phyloP scores from a whole-genome alignment of 2,113 vertebrate genomes.

The Morone saxatilis region DNA sequence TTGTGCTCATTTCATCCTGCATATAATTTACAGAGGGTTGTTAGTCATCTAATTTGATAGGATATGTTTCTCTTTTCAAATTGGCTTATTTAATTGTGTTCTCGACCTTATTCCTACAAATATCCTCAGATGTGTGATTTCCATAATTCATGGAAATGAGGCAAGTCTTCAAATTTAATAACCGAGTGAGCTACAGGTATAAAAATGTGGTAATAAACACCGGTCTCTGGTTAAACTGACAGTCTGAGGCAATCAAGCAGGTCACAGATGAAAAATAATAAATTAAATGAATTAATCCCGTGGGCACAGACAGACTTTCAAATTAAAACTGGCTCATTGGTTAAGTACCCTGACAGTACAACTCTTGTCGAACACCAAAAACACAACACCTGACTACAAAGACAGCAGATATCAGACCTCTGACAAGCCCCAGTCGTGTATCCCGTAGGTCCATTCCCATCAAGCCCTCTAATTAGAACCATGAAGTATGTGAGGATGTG shows the following conservation, averaged over 20 bases:
- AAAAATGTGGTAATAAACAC: conserved; percentile 43
- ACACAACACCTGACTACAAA: conserved; percentile 19
- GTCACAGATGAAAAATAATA: conserved; percentile 56
- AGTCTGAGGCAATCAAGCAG: conserved; percentile 55
- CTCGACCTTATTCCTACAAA: conserved; percentile 66
- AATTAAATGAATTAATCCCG: conserved; percentile 61
- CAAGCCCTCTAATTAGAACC: conserved; percentile 41
- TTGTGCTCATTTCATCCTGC: conserved; percentile 60
- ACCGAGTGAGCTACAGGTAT: conserved; percentile 61
- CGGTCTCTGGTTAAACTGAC: conserved; percentile 52
- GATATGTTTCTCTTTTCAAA: conserved; percentile 63
- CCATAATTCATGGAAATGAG: conserved; percentile 76
- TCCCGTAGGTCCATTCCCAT: conserved; percentile 52
- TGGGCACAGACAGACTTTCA: conserved; percentile 50
- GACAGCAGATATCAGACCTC: conserved; percentile 25
- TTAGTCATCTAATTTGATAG: conserved; percentile 68
- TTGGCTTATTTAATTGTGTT: conserved; percentile 73
- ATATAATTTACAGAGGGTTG: conserved; percentile 59
- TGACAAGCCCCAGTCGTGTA: conserved; percentile 25
- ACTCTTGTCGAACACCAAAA: conserved; percentile 32
- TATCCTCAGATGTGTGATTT: conserved; percentile 69
- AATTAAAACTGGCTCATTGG: conserved; percentile 54
- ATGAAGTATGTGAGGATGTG: conserved; percentile 40
- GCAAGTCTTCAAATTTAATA: conserved; percentile 66
- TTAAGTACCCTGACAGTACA: conserved; percentile 33